phyloP scores from a whole-genome alignment of 2,113 vertebrate species.

The Todiramphus chloris region DNA sequence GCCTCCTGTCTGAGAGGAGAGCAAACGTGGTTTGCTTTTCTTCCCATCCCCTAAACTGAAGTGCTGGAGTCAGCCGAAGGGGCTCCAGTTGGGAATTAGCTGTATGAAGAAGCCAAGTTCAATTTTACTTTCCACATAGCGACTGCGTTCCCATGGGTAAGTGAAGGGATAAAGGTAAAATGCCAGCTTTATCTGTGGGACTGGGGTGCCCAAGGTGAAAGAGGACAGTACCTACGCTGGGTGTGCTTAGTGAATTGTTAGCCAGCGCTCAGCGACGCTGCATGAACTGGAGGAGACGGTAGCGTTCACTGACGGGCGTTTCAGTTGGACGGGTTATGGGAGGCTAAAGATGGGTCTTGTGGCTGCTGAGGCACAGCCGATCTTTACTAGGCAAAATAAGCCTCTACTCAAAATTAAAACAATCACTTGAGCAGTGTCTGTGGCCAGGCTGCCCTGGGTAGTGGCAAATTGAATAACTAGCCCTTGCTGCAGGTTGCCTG shows the following conservation, averaged over 20 bases:
- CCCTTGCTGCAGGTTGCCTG: rapidly evolving
- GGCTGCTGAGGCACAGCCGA: background rate
- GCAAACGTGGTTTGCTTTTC: background rate
- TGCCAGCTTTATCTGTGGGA: background rate
- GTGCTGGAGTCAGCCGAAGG: background rate
- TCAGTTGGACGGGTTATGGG: rapidly evolving
- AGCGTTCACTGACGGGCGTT: background rate
- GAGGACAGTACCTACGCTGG: background rate
- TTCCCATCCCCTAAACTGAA: background rate
- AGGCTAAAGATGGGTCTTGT: background rate
- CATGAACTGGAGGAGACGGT: background rate
- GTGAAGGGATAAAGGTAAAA: background rate
- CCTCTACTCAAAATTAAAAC: background rate
- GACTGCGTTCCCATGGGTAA: background rate
- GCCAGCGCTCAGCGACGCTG: background rate
- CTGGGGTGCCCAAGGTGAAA: background rate
- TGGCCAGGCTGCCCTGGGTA: background rate
- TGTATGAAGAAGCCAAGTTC: background rate
- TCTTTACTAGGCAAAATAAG: background rate
- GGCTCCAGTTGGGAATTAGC: background rate
- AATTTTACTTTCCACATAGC: background rate
- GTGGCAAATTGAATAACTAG: background rate
- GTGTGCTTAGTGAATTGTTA: background rate
- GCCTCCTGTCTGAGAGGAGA: background rate
- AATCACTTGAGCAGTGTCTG: background rate